These are phyloP conservation scores for Microdon myrmicae DNA, from an alignment of 2,888 invertebrate genomes.

Conservation along the genomic window DNA sequence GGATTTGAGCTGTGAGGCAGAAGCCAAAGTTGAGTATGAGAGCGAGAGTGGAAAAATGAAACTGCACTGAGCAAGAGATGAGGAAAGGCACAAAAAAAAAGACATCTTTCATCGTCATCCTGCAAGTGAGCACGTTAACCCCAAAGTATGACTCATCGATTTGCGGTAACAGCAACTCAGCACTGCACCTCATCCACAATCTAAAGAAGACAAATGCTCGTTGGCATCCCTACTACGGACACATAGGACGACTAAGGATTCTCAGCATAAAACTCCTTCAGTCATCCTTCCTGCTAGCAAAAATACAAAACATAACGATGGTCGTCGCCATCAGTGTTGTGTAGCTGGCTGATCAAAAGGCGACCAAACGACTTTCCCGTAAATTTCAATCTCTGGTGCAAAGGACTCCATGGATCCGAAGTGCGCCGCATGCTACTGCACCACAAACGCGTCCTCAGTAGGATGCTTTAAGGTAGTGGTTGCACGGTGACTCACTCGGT, in stretches of 20 bases:
- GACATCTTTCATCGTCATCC: conserved; percentile 38
- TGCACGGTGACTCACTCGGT: conserved; percentile 38
- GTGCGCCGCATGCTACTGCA: conserved; percentile 36
- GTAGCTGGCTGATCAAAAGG: conserved; percentile 14
- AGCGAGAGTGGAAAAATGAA: conserved; percentile 9
- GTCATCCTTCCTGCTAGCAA: conserved; percentile 20
- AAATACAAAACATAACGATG: conserved; percentile 31
- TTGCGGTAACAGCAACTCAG: conserved; percentile 15
- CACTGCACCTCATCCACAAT: conserved; percentile 8
- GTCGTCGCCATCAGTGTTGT: conserved; percentile 27
- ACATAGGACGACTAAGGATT: conserved; percentile 14
- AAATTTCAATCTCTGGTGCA: conserved; percentile 43
- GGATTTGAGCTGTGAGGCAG: no score
- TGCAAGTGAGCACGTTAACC: conserved; percentile 48
- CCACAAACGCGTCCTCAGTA: no score
- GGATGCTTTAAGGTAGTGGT: conserved; percentile 31
- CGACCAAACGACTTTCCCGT: conserved; percentile 33
- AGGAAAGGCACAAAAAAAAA: conserved; percentile 9
- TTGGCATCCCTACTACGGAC: conserved; percentile 30
- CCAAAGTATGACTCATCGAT: conserved; percentile 50
- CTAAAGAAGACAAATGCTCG: conserved; percentile 41
- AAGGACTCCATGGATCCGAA: conserved; percentile 32
- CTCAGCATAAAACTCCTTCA: conserved; percentile 31
- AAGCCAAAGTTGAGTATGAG: conserved; percentile 14
- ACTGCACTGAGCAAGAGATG: no score